phyloP scores from a whole-genome alignment of 2,113 vertebrate species.

The Callospermophilus lateralis region DNA sequence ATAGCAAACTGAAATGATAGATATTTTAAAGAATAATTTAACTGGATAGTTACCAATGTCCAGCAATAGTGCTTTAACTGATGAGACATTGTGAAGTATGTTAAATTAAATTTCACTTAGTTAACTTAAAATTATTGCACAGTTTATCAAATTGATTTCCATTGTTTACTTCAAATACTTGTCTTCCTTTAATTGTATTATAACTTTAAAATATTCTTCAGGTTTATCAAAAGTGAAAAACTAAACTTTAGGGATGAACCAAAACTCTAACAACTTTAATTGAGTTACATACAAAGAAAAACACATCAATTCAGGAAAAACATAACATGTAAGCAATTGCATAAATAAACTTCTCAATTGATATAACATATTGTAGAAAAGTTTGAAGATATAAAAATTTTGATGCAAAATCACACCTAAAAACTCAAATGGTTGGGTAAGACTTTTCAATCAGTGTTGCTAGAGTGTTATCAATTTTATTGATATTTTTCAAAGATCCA shows the following conservation, averaged over 20 bases:
- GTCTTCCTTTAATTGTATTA: slow-evolving; percentile 21
- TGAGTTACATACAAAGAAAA: slow-evolving; percentile 15
- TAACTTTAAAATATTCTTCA: slow-evolving; percentile 8
- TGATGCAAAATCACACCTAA: neutral
- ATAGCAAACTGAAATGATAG: too few relatives aligned
- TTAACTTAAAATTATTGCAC: neutral
- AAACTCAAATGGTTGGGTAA: neutral
- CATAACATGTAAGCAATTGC: neutral
- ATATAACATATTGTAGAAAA: neutral
- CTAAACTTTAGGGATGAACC: neutral
- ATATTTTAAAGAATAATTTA: neutral
- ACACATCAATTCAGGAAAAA: neutral
- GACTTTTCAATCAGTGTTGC: neutral
- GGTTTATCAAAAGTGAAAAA: slow-evolving; percentile 18
- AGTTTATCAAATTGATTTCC: neutral
- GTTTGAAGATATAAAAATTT: neutral
- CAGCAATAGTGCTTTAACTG: neutral
- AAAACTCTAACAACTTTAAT: neutral
- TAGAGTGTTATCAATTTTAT: neutral
- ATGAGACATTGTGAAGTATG: neutral
- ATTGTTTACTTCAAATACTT: neutral
- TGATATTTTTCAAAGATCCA: neutral
- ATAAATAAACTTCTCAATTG: neutral
- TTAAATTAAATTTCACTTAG: slow-evolving; percentile 29
- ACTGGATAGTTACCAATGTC: neutral